Evolutionary conservation across 2,888 invertebrate genomes (phyloP).

Genomic region (Amiota communis): DNA sequence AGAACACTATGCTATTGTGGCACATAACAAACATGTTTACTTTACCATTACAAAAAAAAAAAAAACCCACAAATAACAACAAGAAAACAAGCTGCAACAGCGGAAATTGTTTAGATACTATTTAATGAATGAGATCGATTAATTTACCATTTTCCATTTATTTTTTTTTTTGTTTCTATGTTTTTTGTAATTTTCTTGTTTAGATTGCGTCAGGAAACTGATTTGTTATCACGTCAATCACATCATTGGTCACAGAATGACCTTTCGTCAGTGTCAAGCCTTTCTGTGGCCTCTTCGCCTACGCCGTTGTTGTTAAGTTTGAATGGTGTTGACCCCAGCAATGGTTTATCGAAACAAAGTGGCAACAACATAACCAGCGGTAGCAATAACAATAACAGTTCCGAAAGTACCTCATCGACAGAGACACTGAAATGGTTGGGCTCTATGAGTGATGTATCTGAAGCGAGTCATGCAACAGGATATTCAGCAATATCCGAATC

Average conservation of each 20-base stretch:
- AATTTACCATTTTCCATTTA: slow-evolving; percentile 4
- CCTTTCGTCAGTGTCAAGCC: slow-evolving; percentile 69
- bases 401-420: slow-evolving; percentile 76
- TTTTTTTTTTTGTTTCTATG: not conserved
- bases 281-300: slow-evolving; percentile 66
- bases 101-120: slow-evolving; percentile 13
- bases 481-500: slow-evolving; percentile 74
- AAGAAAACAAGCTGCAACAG: too few species aligned
- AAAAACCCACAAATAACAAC: too few species aligned
- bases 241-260: slow-evolving; percentile 74
- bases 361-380: slow-evolving; percentile 45
- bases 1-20: slow-evolving; percentile 8
- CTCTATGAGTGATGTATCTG: slow-evolving; percentile 82
- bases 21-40: not conserved
- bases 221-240: slow-evolving; percentile 72
- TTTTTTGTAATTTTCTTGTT: not conserved
- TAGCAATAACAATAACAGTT: slow-evolving; percentile 66
- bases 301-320: slow-evolving; percentile 52
- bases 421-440: slow-evolving; percentile 88
- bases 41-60: too few species aligned
- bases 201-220: slow-evolving; percentile 74
- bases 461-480: slow-evolving; percentile 76
- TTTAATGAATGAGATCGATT: not conserved
- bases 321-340: slow-evolving; percentile 36
- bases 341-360: slow-evolving; percentile 38